phyloP scores from a whole-genome alignment of 2,113 vertebrate species.

The Callaeas wilsoni region DNA sequence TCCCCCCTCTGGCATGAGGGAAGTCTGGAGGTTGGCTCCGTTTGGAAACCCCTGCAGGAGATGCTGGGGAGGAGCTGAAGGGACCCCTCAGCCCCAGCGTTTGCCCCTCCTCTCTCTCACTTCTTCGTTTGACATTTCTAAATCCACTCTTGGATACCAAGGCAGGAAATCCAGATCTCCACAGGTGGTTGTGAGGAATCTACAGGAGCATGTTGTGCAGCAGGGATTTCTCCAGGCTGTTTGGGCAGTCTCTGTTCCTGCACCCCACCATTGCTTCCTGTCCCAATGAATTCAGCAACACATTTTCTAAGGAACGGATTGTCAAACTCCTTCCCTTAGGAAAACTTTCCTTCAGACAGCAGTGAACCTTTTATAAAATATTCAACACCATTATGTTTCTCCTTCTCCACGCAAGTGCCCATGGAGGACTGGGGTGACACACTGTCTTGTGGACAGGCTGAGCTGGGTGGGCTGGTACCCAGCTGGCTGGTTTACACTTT shows the following conservation, averaged over 20 bases:
- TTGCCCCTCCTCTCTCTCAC: not conserved
- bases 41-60: not conserved
- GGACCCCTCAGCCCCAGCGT: not conserved
- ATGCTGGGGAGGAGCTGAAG: not conserved
- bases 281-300: not conserved
- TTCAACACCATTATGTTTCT: not conserved
- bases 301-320: not conserved
- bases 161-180: not conserved
- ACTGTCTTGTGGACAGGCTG: not conserved
- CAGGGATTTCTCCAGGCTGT: not conserved
- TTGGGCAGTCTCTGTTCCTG: not conserved
- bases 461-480: not conserved
- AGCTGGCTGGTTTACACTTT: not conserved
- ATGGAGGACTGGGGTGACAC: not conserved
- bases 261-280: not conserved
- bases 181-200: not conserved
- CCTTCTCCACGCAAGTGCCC: not conserved
- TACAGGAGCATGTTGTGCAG: not conserved
- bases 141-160: not conserved
- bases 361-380: not conserved
- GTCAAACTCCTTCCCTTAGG: not conserved
- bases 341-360: not conserved
- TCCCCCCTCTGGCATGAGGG: fast-evolving
- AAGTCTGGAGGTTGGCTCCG: fast-evolving
- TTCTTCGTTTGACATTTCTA: not conserved